Percentiles rank a stretch among this genome's conserved stretches.
These are phyloP conservation scores for Molothrus ater DNA, from an alignment of 2,797 vertebrate species.

Conservation along the genomic window DNA sequence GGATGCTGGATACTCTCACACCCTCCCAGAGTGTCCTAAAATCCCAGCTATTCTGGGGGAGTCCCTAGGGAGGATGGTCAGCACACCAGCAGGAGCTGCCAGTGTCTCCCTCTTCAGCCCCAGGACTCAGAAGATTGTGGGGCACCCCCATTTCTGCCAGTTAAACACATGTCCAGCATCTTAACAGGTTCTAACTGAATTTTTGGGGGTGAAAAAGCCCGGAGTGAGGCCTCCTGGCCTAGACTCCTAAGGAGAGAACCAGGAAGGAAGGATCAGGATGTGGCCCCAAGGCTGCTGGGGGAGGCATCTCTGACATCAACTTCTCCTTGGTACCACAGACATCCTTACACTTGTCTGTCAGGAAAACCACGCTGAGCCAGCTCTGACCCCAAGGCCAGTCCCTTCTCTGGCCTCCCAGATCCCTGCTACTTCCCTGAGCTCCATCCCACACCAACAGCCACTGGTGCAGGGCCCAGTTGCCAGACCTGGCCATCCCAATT, in stretches of 20 bases:
- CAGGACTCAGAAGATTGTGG: accelerated
- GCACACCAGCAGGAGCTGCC: not conserved
- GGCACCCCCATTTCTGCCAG: not conserved
- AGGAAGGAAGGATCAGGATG: not conserved
- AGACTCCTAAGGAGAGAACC: not conserved
- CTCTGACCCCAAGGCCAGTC: not conserved
- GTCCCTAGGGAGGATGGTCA: not conserved
- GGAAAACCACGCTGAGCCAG: not conserved
- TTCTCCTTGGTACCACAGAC: not conserved
- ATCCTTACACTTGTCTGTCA: not conserved
- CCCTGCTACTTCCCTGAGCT: not conserved
- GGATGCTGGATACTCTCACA: not conserved
- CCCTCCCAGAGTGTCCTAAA: accelerated
- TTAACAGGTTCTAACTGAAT: accelerated
- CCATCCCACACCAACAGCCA: accelerated
- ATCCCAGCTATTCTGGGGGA: accelerated
- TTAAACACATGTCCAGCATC: not conserved
- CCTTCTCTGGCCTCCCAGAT: not conserved
- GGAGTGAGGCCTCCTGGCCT: not conserved
- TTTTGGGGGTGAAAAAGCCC: not conserved
- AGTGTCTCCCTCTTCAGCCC: not conserved
- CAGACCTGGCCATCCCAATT: not conserved
- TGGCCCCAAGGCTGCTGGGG: not conserved
- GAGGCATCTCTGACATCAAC: not conserved
- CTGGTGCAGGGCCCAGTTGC: not conserved